Evolutionary conservation across 1,140 invertebrate genomes (phyloP).

Genomic region (Goniozus legneri): DNA sequence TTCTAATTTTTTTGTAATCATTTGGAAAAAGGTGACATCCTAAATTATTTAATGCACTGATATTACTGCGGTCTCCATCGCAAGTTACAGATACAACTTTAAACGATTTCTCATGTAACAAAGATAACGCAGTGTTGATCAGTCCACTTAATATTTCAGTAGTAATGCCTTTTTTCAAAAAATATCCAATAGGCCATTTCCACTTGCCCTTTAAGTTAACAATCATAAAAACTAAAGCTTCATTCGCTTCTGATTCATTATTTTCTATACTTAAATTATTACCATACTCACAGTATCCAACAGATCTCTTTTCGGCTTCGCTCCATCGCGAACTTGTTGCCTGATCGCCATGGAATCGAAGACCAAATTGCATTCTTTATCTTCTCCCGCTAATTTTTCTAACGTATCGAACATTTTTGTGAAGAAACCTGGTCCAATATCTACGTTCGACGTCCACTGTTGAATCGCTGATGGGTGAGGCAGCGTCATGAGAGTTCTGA

Average conservation of each 20-base stretch:
- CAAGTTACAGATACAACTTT: background rate
- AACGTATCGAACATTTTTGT: background rate
- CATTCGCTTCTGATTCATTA: background rate
- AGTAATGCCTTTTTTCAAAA: background rate
- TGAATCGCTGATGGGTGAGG: background rate
- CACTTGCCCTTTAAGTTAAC: background rate
- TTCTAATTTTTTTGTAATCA: background rate
- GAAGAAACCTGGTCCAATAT: background rate
- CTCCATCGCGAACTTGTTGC: constrained; percentile 3
- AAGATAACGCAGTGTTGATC: background rate
- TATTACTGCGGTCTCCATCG: background rate
- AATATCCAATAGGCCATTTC: constrained; percentile 7
- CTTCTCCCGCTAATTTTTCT: background rate
- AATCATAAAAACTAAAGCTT: constrained; percentile 7
- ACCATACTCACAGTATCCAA: constrained; percentile 2
- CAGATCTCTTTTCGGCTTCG: background rate
- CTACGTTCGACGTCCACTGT: background rate
- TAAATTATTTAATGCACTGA: background rate
- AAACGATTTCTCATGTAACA: background rate
- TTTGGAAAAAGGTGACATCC: background rate
- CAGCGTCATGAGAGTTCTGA: no score
- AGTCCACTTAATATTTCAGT: background rate
- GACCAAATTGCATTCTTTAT: background rate
- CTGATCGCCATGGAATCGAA: constrained; percentile 5
- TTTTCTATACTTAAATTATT: background rate